A percentile compares a stretch with the other conserved stretches of the same genome.
phyloP scores from a whole-genome alignment of 2,888 invertebrate species.

The Lymantria dispar region DNA sequence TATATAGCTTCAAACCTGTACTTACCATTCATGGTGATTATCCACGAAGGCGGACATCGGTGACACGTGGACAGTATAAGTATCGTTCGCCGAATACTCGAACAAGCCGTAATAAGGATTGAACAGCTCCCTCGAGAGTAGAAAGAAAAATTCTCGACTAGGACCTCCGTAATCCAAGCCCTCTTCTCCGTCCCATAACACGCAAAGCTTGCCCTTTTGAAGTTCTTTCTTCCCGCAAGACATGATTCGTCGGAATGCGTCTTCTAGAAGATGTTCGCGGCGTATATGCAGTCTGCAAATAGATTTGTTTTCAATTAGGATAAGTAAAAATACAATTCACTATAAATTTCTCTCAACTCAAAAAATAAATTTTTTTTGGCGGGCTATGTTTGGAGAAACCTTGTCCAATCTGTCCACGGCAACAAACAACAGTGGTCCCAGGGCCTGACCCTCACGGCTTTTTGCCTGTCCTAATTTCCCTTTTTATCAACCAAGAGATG shows the following conservation, averaged over 20 bases:
- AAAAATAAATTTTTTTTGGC: no score
- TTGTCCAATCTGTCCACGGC: no score
- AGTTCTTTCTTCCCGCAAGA: constrained; percentile 97
- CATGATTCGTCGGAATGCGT: constrained; percentile 98
- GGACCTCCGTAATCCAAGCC: constrained; percentile 99
- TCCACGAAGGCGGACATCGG: constrained; percentile 99
- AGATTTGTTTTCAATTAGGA: background rate
- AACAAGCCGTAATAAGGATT: constrained; percentile 99
- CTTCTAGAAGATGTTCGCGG: constrained; percentile 95
- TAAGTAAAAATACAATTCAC: no score
- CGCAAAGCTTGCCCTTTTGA: constrained; percentile 96
- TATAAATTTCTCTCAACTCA: no score
- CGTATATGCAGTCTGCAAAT: constrained; percentile 92
- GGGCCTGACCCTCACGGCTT: no score
- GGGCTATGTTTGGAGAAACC: no score
- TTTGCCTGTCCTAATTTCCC: no score
- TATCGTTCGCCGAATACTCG: constrained; percentile 98
- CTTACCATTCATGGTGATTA: constrained; percentile 97
- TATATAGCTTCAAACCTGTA: constrained; percentile 10
- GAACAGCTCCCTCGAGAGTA: constrained; percentile 97
- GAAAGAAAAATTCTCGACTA: constrained; percentile 98
- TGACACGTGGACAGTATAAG: constrained; percentile 97
- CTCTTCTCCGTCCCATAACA: constrained; percentile 97
- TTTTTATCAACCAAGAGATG: no score
- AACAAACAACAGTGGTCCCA: no score